Evolutionary conservation across 2,113 vertebrate genomes (phyloP), one percentile per base, ranked within the genome.

Genomic region (Oenanthe melanoleuca): DNA sequence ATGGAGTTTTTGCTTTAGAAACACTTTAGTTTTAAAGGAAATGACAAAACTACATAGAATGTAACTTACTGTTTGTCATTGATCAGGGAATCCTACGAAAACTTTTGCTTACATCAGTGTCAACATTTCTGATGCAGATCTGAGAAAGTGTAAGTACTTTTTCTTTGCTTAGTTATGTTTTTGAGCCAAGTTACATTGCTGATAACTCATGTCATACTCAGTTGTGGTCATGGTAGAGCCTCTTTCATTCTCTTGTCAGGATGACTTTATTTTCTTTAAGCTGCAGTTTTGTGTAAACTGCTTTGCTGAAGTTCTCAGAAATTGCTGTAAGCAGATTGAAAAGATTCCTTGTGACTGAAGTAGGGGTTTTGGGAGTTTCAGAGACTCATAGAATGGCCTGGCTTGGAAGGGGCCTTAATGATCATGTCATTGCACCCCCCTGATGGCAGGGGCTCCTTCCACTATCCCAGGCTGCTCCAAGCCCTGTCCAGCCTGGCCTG

Each of bases 71-170:
- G 19, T 88, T 92, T 95, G 14, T 96, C 8, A 1, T 86, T 95
- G 65, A 92, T 37, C 94, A 99, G 99, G 99, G 67, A 97, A 98
- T 64, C 98, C 98, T 45, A 72, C 97, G 80, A 99, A 99, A 97
- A 98, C 98, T 14, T 99, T 99, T 86, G 98, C 98, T 17, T 99
- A 99, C 92, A 70, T 99, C 77, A 99, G 98, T 95, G 97, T 99
- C 91, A 96, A 59, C 69, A 97, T 98, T 92, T 97, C 98, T 56
- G 99, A 99, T 56, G 64, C 79, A 6, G 98, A 98, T 70, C 97
- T 99, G 70, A 98, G 86, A 93, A 98, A 98, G 96, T 99, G 99
- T 99, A 97, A 97, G 98, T 97, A 65, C 2, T 24, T 63, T 37
- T 7, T 7, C 53, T 66, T 31, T 7, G 0, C 14, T 53, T 60